A percentile compares a stretch with the other conserved stretches of the same genome.
Conservation (phyloP, 2,113 vertebrate species). For the Thalassoma bifasciatum region DNA sequence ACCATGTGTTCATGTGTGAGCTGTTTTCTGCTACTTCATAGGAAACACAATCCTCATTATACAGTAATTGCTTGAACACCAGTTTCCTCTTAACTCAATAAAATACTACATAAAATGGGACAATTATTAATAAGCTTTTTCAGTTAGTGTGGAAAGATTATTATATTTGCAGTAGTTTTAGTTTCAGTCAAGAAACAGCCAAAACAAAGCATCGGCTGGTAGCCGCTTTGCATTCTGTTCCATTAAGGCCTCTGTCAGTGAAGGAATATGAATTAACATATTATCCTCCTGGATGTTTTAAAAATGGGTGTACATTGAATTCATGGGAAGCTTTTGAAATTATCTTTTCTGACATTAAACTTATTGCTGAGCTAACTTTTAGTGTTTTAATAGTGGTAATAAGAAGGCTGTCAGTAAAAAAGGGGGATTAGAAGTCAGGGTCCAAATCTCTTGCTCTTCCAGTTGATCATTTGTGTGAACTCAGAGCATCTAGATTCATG, state of each 20-base stretch:
- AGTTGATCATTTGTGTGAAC: too few relatives aligned
- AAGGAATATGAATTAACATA: slow-evolving; percentile 17
- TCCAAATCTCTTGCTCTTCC: too few relatives aligned
- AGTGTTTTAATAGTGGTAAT: too few relatives aligned
- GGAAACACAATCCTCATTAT: neutral
- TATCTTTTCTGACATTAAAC: too few relatives aligned
- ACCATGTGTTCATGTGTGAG: neutral
- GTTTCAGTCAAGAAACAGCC: slow-evolving; percentile 48
- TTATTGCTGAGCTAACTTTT: too few relatives aligned
- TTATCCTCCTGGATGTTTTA: slow-evolving; percentile 6
- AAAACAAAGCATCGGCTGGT: slow-evolving; percentile 33
- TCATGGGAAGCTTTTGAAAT: too few relatives aligned
- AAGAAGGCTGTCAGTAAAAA: too few relatives aligned
- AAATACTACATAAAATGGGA: neutral
- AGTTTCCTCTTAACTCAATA: slow-evolving; percentile 38
- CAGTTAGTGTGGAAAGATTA: slow-evolving; percentile 44
- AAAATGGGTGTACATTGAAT: too few relatives aligned
- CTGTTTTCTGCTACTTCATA: neutral
- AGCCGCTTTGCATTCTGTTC: slow-evolving; percentile 23
- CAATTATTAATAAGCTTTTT: slow-evolving; percentile 46
- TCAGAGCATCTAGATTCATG: too few relatives aligned
- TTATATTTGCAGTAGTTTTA: slow-evolving; percentile 43
- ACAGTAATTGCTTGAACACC: slow-evolving; percentile 14
- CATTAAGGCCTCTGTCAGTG: slow-evolving; percentile 33
- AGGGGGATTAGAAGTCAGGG: too few relatives aligned